A percentile compares a stretch with the other conserved stretches of the same genome.
These are phyloP conservation scores for Tenrec ecaudatus DNA, from an alignment of 2,113 vertebrate genomes.

Conservation along the genomic window DNA sequence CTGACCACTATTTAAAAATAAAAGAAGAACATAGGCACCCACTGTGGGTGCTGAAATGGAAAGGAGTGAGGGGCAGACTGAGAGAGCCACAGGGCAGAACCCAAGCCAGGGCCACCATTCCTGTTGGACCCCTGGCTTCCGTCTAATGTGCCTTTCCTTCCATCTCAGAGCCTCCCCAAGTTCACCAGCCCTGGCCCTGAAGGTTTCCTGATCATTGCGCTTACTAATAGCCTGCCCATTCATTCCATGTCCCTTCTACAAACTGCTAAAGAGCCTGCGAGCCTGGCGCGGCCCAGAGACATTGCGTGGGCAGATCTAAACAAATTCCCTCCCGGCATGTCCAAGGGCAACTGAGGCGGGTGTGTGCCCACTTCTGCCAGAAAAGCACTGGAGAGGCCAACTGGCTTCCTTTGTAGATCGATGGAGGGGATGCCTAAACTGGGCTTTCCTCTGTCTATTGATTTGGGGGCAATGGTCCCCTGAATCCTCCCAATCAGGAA, in stretches of 20 bases:
- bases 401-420: neutral
- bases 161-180: neutral
- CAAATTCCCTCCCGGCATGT: constrained; percentile 51
- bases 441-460: constrained; percentile 8
- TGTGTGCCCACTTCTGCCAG: constrained; percentile 2
- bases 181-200: neutral
- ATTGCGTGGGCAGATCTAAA: constrained; percentile 31
- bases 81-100: neutral
- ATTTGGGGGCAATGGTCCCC: neutral
- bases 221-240: too few relatives aligned
- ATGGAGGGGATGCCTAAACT: neutral
- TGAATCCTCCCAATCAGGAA: neutral
- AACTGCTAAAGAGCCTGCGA: constrained; percentile 29
- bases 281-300: accelerated
- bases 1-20: neutral
- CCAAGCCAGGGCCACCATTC: neutral
- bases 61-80: neutral
- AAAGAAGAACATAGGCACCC: neutral
- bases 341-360: neutral
- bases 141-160: neutral
- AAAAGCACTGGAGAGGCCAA: neutral
- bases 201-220: neutral
- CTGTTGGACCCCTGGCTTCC: neutral
- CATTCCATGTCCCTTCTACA: constrained; percentile 12
- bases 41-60: neutral